Base-by-base conservation (phyloP, 2,888 invertebrate genomes). In the Pristionchus mayeri region DNA sequence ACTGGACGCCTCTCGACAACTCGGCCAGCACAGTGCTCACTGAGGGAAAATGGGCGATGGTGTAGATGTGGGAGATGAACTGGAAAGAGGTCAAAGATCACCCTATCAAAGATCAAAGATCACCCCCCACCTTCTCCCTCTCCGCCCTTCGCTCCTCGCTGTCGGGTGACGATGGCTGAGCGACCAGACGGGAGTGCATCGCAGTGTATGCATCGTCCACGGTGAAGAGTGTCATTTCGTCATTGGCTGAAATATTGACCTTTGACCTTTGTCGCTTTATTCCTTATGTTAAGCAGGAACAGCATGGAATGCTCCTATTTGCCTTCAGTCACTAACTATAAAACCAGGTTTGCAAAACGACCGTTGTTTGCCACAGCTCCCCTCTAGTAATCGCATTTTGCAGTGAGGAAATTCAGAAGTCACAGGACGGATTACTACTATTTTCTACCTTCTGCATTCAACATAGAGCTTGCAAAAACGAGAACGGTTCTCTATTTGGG, bases 31-130 rank as follows among this genome's bases (percentile, higher is more conserved):
- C 84, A 27, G 85, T 85, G 63, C 30, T 24, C n/a, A 88, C 83
- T 6, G 84, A 40, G 7, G 88, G 88, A 37, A 85, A 85, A 16
- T 34, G 27, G 44, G 82, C 78, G 34, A 88, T 85, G 4, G 75
- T 40, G 30, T 50, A 81, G 48, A 88, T 79, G 63, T 86, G 85
- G 13, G 82, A 44, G 40, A 88, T 54, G 81, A 86, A 88, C 88
- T 87, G 83, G 79, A 86, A 78, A 44, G 9, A 50, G 30, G 21
- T 4, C 16, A 76, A 40, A 44, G 71, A 44, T 44, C 44, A n/a
- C n/a, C n/a, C n/a, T n/a, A n/a, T 71, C 44, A 71, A 71, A 71
- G 71, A 71, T 40, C 40, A n/a, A 21, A 54, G 7, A 54, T 54
- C 21, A 21, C 21, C 37, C 37, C 67, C n/a, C 13, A 78, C 76